These are phyloP conservation scores for Drosophila diplacantha DNA, from an alignment of 2,888 invertebrate species.

Conservation along the genomic window DNA sequence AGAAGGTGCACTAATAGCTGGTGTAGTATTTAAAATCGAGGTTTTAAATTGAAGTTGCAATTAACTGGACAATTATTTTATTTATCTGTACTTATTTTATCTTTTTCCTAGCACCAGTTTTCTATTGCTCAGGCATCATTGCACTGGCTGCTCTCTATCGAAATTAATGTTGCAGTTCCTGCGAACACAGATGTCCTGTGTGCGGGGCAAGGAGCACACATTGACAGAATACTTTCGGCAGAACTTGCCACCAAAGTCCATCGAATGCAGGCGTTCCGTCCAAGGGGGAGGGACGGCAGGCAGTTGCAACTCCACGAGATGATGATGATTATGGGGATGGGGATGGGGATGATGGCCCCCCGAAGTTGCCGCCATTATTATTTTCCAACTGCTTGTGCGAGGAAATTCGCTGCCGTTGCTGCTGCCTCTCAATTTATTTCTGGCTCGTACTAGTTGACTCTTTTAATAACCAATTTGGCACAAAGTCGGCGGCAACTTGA, in stretches of 20 bases:
- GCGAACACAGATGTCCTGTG: not conserved
- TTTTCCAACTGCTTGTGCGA: constrained; percentile 27
- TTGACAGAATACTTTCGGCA: constrained; percentile 17
- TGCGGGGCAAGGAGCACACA: not conserved
- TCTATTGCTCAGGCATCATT: no score
- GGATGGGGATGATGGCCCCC: constrained; percentile 5
- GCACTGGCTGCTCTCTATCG: no score
- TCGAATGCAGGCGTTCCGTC: not conserved
- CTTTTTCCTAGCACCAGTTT: no score
- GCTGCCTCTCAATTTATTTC: constrained; percentile 33
- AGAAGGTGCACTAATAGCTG: no score
- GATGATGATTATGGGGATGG: not conserved
- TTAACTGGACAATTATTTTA: no score
- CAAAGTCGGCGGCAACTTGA: constrained; percentile 52
- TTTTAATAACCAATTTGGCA: constrained; percentile 67
- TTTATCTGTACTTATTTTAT: no score
- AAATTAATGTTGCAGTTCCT: no score
- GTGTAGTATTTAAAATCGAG: no score
- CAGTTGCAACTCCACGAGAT: constrained; percentile 5
- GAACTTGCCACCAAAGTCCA: constrained; percentile 5
- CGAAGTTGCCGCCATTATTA: constrained; percentile 23
- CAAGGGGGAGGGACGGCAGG: not conserved
- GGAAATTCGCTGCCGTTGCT: constrained; percentile 10
- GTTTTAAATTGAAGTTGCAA: no score
- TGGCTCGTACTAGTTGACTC: constrained; percentile 55